These are phyloP conservation scores for Callorhinus ursinus DNA, from an alignment of 2,113 vertebrate species.

Conservation along the genomic window DNA sequence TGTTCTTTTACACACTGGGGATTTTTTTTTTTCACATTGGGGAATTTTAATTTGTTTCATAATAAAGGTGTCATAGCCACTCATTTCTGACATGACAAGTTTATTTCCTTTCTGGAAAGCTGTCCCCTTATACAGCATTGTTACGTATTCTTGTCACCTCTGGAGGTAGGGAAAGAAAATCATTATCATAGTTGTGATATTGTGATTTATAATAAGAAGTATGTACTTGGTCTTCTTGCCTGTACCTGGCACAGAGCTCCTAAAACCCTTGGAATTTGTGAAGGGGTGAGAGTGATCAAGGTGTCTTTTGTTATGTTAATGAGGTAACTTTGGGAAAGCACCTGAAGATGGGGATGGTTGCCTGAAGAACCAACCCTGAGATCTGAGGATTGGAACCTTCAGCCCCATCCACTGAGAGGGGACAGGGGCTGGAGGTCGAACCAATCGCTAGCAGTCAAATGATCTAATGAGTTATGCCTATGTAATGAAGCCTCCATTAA, in stretches of 20 bases:
- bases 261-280: neutral
- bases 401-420: neutral
- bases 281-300: neutral
- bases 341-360: neutral
- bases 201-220: neutral
- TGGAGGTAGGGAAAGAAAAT: conserved; percentile 54
- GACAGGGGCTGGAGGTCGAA: neutral
- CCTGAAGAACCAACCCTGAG: neutral
- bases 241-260: neutral
- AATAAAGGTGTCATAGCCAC: conserved; percentile 51
- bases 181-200: neutral
- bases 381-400: neutral
- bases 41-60: conserved; percentile 51
- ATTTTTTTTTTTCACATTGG: neutral
- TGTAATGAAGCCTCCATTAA: neutral
- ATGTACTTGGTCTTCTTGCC: neutral
- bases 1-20: conserved; percentile 29
- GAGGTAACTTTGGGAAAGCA: neutral
- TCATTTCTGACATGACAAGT: conserved; percentile 37
- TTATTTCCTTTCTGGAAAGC: conserved; percentile 41
- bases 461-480: neutral
- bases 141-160: conserved; percentile 16
- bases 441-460: neutral
- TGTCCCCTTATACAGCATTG: conserved; percentile 42
- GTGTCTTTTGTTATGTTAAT: neutral